A percentile compares a stretch with the other conserved stretches of the same genome.
phyloP scores from a whole-genome alignment of 2,113 vertebrate species.

The Proteles cristata region DNA sequence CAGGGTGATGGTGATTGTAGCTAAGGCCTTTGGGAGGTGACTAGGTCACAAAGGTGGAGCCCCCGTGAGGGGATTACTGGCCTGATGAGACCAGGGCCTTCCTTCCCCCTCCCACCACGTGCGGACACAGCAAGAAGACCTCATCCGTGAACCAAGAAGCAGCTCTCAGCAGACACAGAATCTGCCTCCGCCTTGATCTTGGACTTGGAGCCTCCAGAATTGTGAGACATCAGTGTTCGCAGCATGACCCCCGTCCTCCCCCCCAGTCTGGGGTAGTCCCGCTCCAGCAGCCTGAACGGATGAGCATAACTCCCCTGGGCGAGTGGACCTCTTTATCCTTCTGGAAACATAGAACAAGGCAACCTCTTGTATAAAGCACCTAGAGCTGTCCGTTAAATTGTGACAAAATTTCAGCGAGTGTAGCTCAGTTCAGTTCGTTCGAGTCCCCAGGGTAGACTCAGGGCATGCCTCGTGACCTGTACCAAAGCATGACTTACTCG shows the following conservation, averaged over 20 bases:
- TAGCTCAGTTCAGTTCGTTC: background rate
- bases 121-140: background rate
- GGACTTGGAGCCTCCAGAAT: background rate
- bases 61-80: background rate
- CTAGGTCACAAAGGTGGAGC: background rate
- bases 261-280: background rate
- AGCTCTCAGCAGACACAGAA: background rate
- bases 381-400: fast-evolving
- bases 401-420: background rate
- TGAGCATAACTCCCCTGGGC: background rate
- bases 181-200: background rate
- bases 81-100: background rate
- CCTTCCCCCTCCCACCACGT: background rate
- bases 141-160: background rate
- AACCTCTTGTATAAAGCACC: fast-evolving
- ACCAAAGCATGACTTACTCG: fast-evolving
- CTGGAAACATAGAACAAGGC: background rate
- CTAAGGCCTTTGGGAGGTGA: background rate
- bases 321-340: background rate
- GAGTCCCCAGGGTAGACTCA: background rate
- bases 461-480: background rate
- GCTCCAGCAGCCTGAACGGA: background rate
- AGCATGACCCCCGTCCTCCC: too few species aligned
- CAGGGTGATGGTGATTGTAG: background rate
- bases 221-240: background rate